Conservation (phyloP, 1,140 invertebrate genomes). For the Camponotus pennsylvanicus region DNA sequence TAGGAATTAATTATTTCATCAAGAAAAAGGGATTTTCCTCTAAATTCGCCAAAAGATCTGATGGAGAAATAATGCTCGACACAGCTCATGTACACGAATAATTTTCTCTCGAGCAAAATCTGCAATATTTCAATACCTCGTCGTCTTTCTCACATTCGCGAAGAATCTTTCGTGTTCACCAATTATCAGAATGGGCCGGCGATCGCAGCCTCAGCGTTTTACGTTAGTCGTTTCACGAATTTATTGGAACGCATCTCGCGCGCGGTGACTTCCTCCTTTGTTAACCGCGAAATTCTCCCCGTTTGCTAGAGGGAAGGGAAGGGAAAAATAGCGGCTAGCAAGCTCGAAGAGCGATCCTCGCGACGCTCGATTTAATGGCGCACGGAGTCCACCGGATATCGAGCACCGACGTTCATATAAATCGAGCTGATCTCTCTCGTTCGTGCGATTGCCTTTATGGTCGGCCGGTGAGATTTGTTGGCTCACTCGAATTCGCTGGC, state of each 20-base stretch:
- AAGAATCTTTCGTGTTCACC: constrained; percentile 63
- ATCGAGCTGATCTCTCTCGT: constrained; percentile 45
- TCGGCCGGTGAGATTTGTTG: constrained; percentile 43
- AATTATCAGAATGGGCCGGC: constrained; percentile 60
- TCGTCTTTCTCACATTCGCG: constrained; percentile 49
- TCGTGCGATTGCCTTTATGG: constrained; percentile 54
- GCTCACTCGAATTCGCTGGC: constrained; percentile 45
- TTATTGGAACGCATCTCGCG: constrained; percentile 13
- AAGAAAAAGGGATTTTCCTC: too few relatives aligned
- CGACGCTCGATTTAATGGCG: constrained; percentile 33
- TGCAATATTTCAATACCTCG: background rate
- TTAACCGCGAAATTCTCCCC: constrained; percentile 22
- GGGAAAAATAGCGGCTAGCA: constrained; percentile 34
- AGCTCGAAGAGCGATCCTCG: constrained; percentile 22
- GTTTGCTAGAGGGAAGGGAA: background rate
- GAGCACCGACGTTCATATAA: constrained; percentile 31
- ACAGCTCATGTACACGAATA: background rate
- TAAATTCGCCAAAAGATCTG: too few relatives aligned
- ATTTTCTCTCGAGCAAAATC: background rate
- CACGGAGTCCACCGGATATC: constrained; percentile 40
- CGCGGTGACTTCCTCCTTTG: constrained; percentile 51
- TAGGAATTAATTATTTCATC: too few relatives aligned
- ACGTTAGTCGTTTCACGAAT: constrained; percentile 28
- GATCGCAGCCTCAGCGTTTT: constrained; percentile 53
- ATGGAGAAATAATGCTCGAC: too few relatives aligned